phyloP scores from a whole-genome alignment of 2,113 vertebrate genomes.

The Syrrhaptes paradoxus region DNA sequence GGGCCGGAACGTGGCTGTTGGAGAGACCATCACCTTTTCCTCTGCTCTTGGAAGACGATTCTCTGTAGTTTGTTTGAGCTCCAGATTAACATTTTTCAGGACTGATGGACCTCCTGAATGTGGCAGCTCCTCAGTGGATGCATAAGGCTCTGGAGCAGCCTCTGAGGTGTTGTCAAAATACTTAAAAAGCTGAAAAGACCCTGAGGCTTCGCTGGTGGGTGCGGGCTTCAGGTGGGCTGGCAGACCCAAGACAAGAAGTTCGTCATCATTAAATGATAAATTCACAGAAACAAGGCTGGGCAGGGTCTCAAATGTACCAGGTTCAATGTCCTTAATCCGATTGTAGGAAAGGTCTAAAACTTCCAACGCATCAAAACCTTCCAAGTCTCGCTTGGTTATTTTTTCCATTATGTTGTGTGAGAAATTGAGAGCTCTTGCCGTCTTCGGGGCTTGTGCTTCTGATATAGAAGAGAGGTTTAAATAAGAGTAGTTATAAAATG shows the following conservation, averaged over 20 bases:
- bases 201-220: accelerated
- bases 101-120: accelerated
- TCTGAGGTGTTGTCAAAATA: neutral
- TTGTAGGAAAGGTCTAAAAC: constrained; percentile 47
- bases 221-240: neutral
- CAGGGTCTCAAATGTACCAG: neutral
- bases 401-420: constrained; percentile 32
- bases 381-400: constrained; percentile 14
- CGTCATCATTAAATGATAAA: constrained; percentile 7
- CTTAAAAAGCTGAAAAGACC: neutral
- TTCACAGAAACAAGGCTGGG: constrained; percentile 2
- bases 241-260: neutral
- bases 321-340: neutral
- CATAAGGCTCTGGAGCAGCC: neutral
- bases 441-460: constrained; percentile 33
- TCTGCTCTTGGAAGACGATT: neutral
- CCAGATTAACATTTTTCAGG: neutral
- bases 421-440: constrained; percentile 20
- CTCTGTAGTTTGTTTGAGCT: neutral
- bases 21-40: neutral
- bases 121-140: accelerated
- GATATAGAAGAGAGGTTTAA: constrained; percentile 34
- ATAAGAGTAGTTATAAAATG: constrained; percentile 8
- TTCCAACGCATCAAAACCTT: neutral
- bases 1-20: neutral